A percentile compares a stretch with the other conserved stretches of the same genome.
Evolutionary conservation across 2,888 invertebrate species (phyloP).

Genomic region (Catotricha subobsoleta): DNA sequence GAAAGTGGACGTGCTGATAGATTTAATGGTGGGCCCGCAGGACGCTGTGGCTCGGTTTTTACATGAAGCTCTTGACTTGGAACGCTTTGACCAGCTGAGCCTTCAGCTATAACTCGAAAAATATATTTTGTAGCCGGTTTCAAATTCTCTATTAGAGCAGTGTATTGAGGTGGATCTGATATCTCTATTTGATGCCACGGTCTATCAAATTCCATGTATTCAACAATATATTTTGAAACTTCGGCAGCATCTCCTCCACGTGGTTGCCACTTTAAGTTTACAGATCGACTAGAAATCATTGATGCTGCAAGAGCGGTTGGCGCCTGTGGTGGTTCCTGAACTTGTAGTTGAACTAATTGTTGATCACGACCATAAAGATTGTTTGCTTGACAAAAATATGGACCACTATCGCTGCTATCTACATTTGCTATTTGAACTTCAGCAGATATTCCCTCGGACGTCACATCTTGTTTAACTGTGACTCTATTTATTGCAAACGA

Average conservation of each 20-base stretch:
- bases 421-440: conserved; percentile 50
- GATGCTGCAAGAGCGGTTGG: conserved; percentile 48
- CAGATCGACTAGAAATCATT: conserved; percentile 50
- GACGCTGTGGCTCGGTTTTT: conserved; percentile 50
- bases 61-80: conserved; percentile 45
- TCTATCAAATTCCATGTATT: conserved; percentile 43
- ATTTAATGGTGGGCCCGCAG: conserved; percentile 49
- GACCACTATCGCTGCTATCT: conserved; percentile 51
- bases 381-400: conserved; percentile 60
- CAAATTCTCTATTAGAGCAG: conserved; percentile 45
- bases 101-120: conserved; percentile 54
- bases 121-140: conserved; percentile 53
- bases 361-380: conserved; percentile 56
- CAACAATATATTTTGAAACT: conserved; percentile 49
- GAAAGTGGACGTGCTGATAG: conserved; percentile 49
- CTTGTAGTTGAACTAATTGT: conserved; percentile 49
- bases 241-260: conserved; percentile 48
- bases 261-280: conserved; percentile 60
- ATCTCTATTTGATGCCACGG: conserved; percentile 50
- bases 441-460: conserved; percentile 49
- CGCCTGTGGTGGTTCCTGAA: conserved; percentile 57
- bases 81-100: conserved; percentile 49
- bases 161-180: conserved; percentile 43
- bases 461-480: conserved; percentile 45
- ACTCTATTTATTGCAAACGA: conserved; percentile 28